These are phyloP conservation scores for Bovichtus diacanthus DNA, from an alignment of 2,797 vertebrate species.

Conservation along the genomic window DNA sequence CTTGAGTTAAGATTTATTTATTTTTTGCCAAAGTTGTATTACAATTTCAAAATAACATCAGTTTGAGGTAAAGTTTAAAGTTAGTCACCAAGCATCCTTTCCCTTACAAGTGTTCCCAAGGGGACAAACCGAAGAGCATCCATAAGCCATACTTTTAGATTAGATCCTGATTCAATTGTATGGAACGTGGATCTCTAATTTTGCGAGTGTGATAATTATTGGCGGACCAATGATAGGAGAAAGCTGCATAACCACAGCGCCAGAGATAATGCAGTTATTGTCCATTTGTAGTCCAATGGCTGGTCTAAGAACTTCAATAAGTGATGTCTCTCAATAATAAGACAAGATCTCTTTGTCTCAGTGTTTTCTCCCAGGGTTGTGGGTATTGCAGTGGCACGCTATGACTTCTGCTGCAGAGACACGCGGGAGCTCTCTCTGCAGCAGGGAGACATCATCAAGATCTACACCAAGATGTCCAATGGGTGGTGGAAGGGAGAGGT, in stretches of 20 bases:
- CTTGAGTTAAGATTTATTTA: background rate
- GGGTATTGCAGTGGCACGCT: constrained; percentile 93
- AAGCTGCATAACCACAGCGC: background rate
- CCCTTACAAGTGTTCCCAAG: background rate
- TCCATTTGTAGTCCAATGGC: background rate
- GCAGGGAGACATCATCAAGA: constrained; percentile 94
- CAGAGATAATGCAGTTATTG: background rate
- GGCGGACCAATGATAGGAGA: constrained; percentile 8
- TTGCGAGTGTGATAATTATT: background rate
- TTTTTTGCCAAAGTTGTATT: background rate
- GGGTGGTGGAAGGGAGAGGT: constrained; percentile 98
- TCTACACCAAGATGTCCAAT: constrained; percentile 93
- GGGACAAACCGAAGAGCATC: constrained; percentile 4
- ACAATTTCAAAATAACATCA: background rate
- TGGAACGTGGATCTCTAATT: background rate
- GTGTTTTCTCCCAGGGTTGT: constrained; percentile 94
- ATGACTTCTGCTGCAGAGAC: constrained; percentile 95
- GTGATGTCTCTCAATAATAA: constrained; percentile 5
- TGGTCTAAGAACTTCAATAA: background rate
- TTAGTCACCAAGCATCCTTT: background rate
- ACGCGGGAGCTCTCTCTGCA: constrained; percentile 92
- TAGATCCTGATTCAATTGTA: constrained; percentile 10
- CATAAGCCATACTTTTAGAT: background rate
- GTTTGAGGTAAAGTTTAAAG: background rate
- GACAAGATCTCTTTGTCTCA: constrained; percentile 65